Percentiles rank a stretch among this genome's conserved stretches.
These are phyloP conservation scores for Theonella swinhoei DNA, from an alignment of 37 sponge, comb jelly and placozoan species.

Conservation along the genomic window DNA sequence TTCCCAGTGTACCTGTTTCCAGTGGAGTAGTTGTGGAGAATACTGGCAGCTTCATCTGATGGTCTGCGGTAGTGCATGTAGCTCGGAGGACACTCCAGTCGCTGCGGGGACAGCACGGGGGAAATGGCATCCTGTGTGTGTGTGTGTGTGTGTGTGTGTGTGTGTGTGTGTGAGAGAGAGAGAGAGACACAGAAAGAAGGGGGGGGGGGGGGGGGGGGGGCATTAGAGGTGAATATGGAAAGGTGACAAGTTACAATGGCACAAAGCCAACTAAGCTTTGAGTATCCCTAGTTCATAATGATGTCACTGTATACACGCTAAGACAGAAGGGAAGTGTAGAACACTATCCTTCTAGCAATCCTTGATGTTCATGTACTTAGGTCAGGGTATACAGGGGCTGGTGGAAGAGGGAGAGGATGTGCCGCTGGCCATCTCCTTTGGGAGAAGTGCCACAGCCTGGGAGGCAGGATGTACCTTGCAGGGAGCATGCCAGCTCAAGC, in stretches of 20 bases:
- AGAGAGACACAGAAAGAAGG: too few species aligned
- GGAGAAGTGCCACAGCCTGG: not conserved
- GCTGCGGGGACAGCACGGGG: slow-evolving; percentile 20
- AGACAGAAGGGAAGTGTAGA: too few species aligned
- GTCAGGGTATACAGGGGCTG: not conserved
- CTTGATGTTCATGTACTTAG: not conserved
- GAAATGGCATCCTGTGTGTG: not conserved
- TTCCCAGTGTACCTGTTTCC: too few species aligned
- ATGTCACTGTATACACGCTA: too few species aligned
- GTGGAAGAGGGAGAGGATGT: not conserved
- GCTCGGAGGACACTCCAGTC: slow-evolving; percentile 38
- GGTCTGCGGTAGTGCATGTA: slow-evolving; percentile 60
- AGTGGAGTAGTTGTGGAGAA: slow-evolving; percentile 67
- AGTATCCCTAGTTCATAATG: too few species aligned
- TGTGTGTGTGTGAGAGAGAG: not conserved
- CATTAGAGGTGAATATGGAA: too few species aligned
- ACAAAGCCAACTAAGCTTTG: too few species aligned
- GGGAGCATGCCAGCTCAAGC: too few species aligned
- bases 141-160: not conserved
- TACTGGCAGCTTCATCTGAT: slow-evolving; percentile 63
- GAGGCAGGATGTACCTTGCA: not conserved
- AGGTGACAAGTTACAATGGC: too few species aligned
- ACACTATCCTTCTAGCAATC: not conserved
- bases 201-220: too few species aligned
- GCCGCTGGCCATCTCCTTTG: not conserved